Percentiles rank a stretch among this genome's conserved stretches.
Conservation (phyloP, 2,797 vertebrate species). For the Pseudochaenichthys georgianus region DNA sequence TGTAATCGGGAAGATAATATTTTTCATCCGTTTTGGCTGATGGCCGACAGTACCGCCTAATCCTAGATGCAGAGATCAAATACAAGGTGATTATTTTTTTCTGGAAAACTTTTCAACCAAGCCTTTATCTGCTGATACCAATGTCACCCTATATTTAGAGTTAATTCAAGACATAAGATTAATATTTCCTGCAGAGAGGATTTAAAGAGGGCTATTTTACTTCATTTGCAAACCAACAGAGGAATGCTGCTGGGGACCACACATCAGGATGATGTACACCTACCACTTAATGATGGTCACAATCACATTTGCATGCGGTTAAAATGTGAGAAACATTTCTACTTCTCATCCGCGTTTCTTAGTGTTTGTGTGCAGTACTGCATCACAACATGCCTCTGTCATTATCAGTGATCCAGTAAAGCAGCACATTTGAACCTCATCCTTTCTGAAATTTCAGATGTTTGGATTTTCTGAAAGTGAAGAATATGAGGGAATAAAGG, state of each 20-base stretch:
- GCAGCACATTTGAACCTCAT: neutral
- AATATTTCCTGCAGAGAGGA: neutral
- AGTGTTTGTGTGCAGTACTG: neutral
- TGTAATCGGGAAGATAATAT: too few relatives aligned
- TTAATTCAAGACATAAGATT: neutral
- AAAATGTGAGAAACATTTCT: neutral
- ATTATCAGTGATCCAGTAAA: neutral
- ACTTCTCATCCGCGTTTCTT: too few relatives aligned
- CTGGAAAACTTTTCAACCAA: too few relatives aligned
- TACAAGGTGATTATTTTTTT: too few relatives aligned
- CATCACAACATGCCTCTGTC: neutral
- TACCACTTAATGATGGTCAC: neutral
- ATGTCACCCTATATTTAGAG: too few relatives aligned
- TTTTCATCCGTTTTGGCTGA: too few relatives aligned
- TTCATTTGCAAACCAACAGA: neutral
- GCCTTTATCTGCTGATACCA: too few relatives aligned
- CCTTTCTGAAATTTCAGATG: neutral
- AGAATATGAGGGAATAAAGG: too few relatives aligned
- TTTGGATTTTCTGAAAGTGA: neutral
- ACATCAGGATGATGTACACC: too few relatives aligned
- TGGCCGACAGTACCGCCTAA: too few relatives aligned
- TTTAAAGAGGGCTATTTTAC: neutral
- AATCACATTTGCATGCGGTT: neutral
- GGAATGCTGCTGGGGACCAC: neutral
- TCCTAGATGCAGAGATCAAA: too few relatives aligned